Base-by-base conservation (phyloP, 2,888 invertebrate species). In the Diarsia brunnea region DNA sequence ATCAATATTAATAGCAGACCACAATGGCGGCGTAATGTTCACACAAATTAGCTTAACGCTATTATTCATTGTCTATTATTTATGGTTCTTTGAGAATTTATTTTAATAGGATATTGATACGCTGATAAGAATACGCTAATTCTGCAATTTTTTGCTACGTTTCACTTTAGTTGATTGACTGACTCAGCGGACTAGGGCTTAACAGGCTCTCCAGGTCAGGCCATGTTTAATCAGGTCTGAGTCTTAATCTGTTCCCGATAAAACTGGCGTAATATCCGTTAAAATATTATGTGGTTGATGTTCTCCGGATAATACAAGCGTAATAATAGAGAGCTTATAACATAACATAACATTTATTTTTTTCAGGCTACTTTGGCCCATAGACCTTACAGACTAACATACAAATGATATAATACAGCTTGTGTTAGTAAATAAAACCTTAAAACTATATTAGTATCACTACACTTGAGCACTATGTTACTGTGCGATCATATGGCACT, bases 21-120 rank as follows among this genome's bases (percentile, higher is more conserved):
- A 85, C 83, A 82, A 85, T 79, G 31, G 79, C 21, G 38, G 49
- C 61, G 27, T 21, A 74, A 74, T 71, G 74, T 85, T 87, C 86
- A 65, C 88, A 87, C 83, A 85, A 85, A 85, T 85, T 87, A 82
- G 27, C 55, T 31, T 65, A 68, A 70, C 68, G 51, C 72, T 27
- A 76, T 81, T 85, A 87, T 85, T 63, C 85, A 85, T 87, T 87
- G 85, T 87, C 74, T 55, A 55, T 24, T 85, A 85, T 82, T 65
- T 78, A 85, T 69, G 73, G 38, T 78, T 45, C 86, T 85, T 76
- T 82, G 78, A 72, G 65, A 85, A 82, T 49, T 64, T 38, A 64
- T 71, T 53, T 58, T 73, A 80, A 84, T 55, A 66, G 31, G 63
- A 51, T 61, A 45, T 38, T 38, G 16, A 7, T 51, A 55, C 16